Evolutionary conservation across 2,113 vertebrate genomes (phyloP).

Genomic region (Pterophyllum scalare): DNA sequence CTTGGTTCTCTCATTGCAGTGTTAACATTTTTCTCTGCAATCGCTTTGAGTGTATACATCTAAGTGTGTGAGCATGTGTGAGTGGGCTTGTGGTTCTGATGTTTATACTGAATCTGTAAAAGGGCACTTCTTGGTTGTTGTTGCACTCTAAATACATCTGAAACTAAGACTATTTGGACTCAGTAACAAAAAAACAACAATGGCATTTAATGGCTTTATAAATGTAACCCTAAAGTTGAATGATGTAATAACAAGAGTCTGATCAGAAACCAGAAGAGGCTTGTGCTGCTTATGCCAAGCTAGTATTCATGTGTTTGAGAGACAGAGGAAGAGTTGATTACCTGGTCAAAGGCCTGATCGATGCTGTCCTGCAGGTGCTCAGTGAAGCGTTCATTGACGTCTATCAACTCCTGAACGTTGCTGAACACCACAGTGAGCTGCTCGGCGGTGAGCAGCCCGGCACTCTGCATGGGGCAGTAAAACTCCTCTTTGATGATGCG

Average conservation of each 20-base stretch:
- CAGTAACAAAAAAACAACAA: background rate
- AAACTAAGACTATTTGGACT: background rate
- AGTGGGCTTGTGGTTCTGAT: background rate
- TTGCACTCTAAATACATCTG: background rate
- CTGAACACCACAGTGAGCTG: conserved; percentile 88
- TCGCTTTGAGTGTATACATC: background rate
- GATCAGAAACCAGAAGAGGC: background rate
- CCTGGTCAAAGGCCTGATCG: conserved; percentile 89
- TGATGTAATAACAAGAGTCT: background rate
- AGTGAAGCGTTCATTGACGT: conserved; percentile 89
- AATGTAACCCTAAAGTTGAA: background rate
- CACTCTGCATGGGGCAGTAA: conserved; percentile 89
- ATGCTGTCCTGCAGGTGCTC: conserved; percentile 91
- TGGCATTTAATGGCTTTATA: background rate
- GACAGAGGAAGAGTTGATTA: conserved; percentile 47
- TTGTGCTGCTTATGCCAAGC: background rate
- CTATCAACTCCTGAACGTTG: conserved; percentile 90
- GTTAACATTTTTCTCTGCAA: background rate
- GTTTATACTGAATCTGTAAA: background rate
- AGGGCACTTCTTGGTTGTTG: background rate
- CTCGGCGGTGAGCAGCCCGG: conserved; percentile 86
- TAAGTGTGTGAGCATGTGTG: background rate
- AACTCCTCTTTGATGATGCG: conserved; percentile 92
- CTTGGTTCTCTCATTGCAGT: background rate
- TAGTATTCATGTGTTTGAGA: background rate